Conservation (phyloP, 2,888 invertebrate genomes). For the Merodon equestris region DNA sequence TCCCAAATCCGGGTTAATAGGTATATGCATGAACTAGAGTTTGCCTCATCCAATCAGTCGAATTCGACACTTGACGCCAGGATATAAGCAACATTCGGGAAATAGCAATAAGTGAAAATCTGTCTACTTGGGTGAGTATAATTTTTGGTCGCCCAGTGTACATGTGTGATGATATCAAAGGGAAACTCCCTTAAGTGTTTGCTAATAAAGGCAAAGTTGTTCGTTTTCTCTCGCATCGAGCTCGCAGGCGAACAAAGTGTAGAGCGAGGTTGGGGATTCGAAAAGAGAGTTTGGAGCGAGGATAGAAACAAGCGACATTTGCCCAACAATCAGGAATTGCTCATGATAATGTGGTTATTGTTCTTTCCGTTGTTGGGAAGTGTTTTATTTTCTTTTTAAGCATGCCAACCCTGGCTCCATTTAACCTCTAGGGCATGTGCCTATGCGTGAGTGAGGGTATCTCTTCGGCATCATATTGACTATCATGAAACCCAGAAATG, state of each 20-base stretch:
- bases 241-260: not conserved
- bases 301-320: too few relatives aligned
- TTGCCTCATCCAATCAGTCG: too few relatives aligned
- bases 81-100: too few relatives aligned
- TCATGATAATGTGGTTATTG: slow-evolving; percentile 29
- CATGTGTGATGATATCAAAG: not conserved
- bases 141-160: slow-evolving; percentile 2
- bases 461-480: slow-evolving; percentile 27
- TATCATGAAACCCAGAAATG: slow-evolving; percentile 6
- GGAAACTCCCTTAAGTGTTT: slow-evolving; percentile 36
- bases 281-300: too few relatives aligned
- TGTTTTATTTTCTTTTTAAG: slow-evolving; percentile 8
- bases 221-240: slow-evolving; percentile 16
- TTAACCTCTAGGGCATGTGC: too few relatives aligned
- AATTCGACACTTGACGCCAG: too few relatives aligned
- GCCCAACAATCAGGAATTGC: slow-evolving; percentile 6
- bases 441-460: not conserved
- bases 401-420: too few relatives aligned
- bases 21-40: too few relatives aligned
- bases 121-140: not conserved
- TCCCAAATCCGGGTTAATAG: too few relatives aligned
- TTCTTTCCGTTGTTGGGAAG: slow-evolving; percentile 8
- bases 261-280: too few relatives aligned
- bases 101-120: too few relatives aligned
- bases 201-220: slow-evolving; percentile 44